Percentiles rank a stretch among this genome's conserved stretches.
These are phyloP conservation scores for Enteromius paludinosus DNA, from an alignment of 2,797 vertebrate species.

Conservation along the genomic window DNA sequence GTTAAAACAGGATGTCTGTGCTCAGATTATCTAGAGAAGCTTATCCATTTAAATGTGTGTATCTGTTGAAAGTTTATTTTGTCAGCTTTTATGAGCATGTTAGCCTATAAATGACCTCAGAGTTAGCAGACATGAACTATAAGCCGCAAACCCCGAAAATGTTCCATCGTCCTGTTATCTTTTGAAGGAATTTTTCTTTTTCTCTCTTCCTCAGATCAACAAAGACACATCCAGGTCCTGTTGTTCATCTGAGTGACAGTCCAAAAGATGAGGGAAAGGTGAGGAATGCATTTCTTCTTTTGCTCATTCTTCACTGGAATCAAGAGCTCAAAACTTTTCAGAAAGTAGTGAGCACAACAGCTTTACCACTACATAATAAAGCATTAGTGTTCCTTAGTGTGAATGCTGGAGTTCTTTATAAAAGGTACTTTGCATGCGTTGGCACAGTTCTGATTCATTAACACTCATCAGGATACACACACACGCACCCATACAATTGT, in stretches of 20 bases:
- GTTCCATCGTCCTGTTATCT: background rate
- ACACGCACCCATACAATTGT: background rate
- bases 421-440: slow-evolving; percentile 27
- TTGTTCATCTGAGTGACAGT: slow-evolving; percentile 98
- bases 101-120: background rate
- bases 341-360: background rate
- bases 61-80: slow-evolving; percentile 1
- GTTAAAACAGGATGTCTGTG: background rate
- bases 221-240: slow-evolving; percentile 97
- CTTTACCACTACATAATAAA: background rate
- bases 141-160: background rate
- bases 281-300: slow-evolving; percentile 64
- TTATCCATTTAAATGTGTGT: background rate
- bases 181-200: background rate
- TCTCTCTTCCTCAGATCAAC: slow-evolving; percentile 82
- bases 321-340: background rate
- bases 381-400: background rate
- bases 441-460: slow-evolving; percentile 30
- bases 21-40: background rate
- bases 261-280: slow-evolving; percentile 98
- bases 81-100: background rate
- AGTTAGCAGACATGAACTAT: background rate
- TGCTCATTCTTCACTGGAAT: background rate
- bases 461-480: slow-evolving; percentile 37
- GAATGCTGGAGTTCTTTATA: slow-evolving; percentile 14